phyloP scores from a whole-genome alignment of 2,888 invertebrate species.

The Notocelia uddmanniana region DNA sequence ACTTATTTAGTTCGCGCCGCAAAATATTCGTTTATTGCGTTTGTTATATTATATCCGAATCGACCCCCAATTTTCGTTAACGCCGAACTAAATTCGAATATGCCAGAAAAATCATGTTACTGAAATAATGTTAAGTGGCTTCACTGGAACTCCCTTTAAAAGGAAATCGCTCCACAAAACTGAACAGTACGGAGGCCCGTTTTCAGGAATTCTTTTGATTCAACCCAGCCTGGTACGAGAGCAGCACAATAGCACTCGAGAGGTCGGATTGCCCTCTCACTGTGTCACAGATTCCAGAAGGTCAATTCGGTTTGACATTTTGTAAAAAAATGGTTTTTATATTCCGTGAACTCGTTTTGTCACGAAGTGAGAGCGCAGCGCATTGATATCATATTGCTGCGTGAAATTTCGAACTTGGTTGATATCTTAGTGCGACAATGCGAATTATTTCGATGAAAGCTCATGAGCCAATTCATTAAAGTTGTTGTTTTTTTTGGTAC shows the following conservation, averaged over 20 bases:
- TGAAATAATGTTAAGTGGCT: background rate
- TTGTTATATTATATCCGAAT: too few species aligned
- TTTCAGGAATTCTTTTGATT: background rate
- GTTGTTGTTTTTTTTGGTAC: background rate
- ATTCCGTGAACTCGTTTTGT: too few species aligned
- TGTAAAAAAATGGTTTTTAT: background rate
- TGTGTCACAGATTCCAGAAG: conserved; percentile 26
- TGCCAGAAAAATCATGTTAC: background rate
- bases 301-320: background rate
- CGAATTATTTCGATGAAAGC: background rate
- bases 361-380: background rate
- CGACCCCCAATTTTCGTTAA: too few species aligned
- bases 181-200: background rate
- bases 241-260: conserved; percentile 37
- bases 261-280: conserved; percentile 38
- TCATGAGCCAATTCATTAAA: too few species aligned
- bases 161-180: background rate
- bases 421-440: background rate
- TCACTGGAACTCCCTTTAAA: background rate
- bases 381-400: background rate
- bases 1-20: too few species aligned
- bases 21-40: too few species aligned
- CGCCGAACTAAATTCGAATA: background rate
- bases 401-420: background rate
- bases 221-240: background rate